Base-by-base conservation (phyloP, 92 coral and sea anemone species). In the Porites lobata region DNA sequence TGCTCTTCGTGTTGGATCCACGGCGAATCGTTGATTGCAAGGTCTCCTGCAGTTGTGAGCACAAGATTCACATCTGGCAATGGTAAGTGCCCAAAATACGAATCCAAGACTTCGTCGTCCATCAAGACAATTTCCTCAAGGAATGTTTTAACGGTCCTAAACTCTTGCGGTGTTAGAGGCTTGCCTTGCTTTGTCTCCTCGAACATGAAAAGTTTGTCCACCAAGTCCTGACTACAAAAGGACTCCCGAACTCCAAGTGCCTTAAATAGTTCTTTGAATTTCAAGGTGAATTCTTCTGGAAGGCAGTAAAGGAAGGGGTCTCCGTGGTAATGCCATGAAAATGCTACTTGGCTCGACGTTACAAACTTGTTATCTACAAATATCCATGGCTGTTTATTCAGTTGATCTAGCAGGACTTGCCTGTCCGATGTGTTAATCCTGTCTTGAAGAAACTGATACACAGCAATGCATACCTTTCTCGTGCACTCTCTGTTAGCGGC, bases 11-110 rank as follows among this genome's bases (percentile, higher is more conserved):
- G 79, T 64, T 92, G 80, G 15, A 96, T 88, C 99, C 98, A 96
- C 13, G 98, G 96, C 6, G 99, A 94, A 62, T 91, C 95, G 75
- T 96, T 94, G 32, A 96, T 90, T 70, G 96, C 95, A 9, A 96
- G 94, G 62, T 95, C 93, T 50, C 96, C 94, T 18, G 93, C 95
- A 52, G 92, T 89, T 56, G 92, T 85, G 1, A 96, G 86, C 19
- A 91, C 85, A 5, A 89, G 91, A 76, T 90, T 85, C 38, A 89
- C 75, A 86, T 96, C 94, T 78, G 99, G 99, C 74, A 96, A 61
- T 29, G 99, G 99, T 9, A 96, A 82, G 47, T 92, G 85, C 50
- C 94, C 96, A 75, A 75, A 65, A 75, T 87, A 87, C 5, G 96
- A 82, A 52, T 78, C 78, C 43, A 95, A 84, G 2, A 85, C 53